phyloP scores from a whole-genome alignment of 2,797 vertebrate genomes.

The Acanthurus lineatus region DNA sequence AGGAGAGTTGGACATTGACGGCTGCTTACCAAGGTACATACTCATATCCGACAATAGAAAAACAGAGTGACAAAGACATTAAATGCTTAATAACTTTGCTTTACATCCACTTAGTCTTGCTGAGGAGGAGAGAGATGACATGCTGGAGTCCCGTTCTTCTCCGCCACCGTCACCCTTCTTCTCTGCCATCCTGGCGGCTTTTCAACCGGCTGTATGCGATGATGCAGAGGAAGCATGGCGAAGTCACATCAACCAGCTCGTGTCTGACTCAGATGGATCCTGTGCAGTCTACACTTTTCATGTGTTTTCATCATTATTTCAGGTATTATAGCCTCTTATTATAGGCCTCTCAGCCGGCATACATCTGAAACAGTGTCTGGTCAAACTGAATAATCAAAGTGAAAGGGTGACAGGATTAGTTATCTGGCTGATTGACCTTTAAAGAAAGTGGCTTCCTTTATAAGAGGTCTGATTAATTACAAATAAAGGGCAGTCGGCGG shows the following conservation, averaged over 20 bases:
- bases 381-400: conserved; percentile 36
- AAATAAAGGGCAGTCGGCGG: conserved; percentile 18
- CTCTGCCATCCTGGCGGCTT: conserved; percentile 96
- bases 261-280: conserved; percentile 94
- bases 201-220: conserved; percentile 93
- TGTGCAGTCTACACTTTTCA: conserved; percentile 97
- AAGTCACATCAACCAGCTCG: conserved; percentile 95
- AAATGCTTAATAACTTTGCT: background rate
- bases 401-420: conserved; percentile 51
- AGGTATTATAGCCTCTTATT: conserved; percentile 83
- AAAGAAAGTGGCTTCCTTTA: conserved; percentile 29
- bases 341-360: background rate
- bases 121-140: conserved; percentile 89
- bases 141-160: conserved; percentile 81
- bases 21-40: conserved; percentile 89
- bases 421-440: conserved; percentile 49
- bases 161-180: conserved; percentile 97
- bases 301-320: conserved; percentile 95
- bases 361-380: background rate
- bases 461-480: conserved; percentile 30
- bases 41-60: conserved; percentile 50
- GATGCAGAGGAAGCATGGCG: conserved; percentile 97
- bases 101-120: conserved; percentile 77
- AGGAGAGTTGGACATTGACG: conserved; percentile 84
- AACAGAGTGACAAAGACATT: background rate